Base-by-base conservation (phyloP, 92 coral and sea anemone genomes). In the Siderastrea siderea region DNA sequence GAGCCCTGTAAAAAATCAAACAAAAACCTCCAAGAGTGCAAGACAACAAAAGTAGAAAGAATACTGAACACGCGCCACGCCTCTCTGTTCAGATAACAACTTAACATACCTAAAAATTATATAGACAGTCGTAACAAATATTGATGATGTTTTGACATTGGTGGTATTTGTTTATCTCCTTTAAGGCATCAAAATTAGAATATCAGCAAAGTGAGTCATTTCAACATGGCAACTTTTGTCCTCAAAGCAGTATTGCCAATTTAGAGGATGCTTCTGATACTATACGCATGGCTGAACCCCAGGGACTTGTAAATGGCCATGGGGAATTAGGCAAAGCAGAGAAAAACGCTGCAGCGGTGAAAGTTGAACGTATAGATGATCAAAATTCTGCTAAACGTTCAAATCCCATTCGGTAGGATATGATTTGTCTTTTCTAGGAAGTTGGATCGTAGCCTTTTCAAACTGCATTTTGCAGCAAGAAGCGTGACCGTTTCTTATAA, bases 121-220 rank as follows among this genome's bases (percentile, higher is more conserved):
- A 26, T 26, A 26, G 38, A 26, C 38, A 26, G 38, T 26, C 38
- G 38, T 26, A 26, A 26, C 38, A 26, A 26, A 26, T 26, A 26
- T 26, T 26, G 38, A 26, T 26, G 38, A 26, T 26, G 38, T 26
- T 26, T 26, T 26, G 50, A 54, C 45, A 49, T n/a, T 49, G 19
- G 12, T 8, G 3, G 13, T 79, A 5, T 79, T 63, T 26, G 7
- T 79, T 5, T 26, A 26, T 9, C 50, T 44, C 6, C 5, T 2
- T 50, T 49, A 47, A 81, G 85, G 64, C 51, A 46, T 68, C 64
- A 14, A 81, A 68, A 54, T 55, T 50, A 26, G 85, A 68, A 17
- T 16, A 66, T 68, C 77, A 54, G 26, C 68, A 81, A 58, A 81
- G 55, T 68, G 85, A 81, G 53, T 68, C 85, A 53, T 68, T 81